phyloP scores from a whole-genome alignment of 2,888 invertebrate genomes.

The Mimas tiliae region DNA sequence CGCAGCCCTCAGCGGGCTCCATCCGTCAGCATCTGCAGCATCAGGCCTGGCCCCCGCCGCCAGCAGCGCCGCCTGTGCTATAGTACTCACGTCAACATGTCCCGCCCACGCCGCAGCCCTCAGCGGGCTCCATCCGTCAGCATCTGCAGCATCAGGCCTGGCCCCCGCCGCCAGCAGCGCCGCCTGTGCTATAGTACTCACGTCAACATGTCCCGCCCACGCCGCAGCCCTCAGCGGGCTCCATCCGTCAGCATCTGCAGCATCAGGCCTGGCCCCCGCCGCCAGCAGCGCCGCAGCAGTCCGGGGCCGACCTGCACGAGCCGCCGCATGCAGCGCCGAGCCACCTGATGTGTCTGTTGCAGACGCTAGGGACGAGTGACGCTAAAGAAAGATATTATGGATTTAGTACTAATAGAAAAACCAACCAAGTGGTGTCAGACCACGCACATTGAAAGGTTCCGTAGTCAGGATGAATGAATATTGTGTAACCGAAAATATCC shows the following conservation, averaged over 20 bases:
- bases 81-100: conserved; percentile 88
- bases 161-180: too few species aligned
- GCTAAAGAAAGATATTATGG: conserved; percentile 51
- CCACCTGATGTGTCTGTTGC: conserved; percentile 91
- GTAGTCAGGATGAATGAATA: too few species aligned
- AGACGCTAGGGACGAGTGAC: conserved; percentile 84
- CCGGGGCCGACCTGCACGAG: conserved; percentile 91
- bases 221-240: conserved; percentile 96
- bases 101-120: conserved; percentile 98
- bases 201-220: conserved; percentile 97
- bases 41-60: conserved; percentile 90
- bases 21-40: conserved; percentile 94
- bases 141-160: conserved; percentile 32
- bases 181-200: too few species aligned
- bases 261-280: conserved; percentile 90
- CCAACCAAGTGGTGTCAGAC: too few species aligned
- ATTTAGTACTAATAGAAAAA: too few species aligned
- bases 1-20: conserved; percentile 95
- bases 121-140: conserved; percentile 87
- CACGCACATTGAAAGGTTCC: too few species aligned
- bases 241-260: conserved; percentile 96
- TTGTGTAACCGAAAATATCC: too few species aligned
- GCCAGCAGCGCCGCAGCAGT: conserved; percentile 88
- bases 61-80: conserved; percentile 86
- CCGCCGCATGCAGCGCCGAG: conserved; percentile 93